Conservation (phyloP, 2,888 invertebrate genomes). For the Limnephilus marmoratus region DNA sequence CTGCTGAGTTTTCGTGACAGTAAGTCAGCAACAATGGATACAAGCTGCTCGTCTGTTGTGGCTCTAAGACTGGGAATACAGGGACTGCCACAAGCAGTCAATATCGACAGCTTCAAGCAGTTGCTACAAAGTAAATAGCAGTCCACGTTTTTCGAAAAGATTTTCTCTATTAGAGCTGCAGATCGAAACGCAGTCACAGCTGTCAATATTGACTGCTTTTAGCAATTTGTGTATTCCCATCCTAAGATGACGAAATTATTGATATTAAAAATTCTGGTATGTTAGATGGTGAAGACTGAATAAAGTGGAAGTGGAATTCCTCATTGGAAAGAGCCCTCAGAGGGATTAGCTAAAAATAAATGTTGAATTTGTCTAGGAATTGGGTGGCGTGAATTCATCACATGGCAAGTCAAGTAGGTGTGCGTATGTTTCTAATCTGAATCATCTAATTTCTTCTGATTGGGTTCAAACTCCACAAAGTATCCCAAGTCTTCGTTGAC, state of each 20-base stretch:
- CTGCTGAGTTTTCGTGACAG: no score
- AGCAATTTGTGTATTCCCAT: no score
- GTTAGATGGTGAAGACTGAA: not conserved
- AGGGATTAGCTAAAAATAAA: not conserved
- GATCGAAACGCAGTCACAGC: no score
- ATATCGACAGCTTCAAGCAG: no score
- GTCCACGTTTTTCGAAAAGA: no score
- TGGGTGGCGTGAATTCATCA: not conserved
- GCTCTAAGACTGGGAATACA: no score
- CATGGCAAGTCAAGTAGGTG: not conserved
- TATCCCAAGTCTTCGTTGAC: slow-evolving; percentile 30
- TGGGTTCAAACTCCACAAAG: not conserved
- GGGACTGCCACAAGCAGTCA: no score
- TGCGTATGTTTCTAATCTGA: not conserved
- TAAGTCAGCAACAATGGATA: no score
- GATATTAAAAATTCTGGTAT: not conserved
- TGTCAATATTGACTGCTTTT: no score
- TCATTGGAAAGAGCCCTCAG: not conserved
- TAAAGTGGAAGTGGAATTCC: not conserved
- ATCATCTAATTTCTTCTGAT: slow-evolving; percentile 5
- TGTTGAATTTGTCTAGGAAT: not conserved
- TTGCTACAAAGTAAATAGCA: no score
- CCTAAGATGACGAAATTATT: not conserved
- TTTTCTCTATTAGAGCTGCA: no score
- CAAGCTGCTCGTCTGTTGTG: no score